Evolutionary conservation across 1,140 invertebrate genomes (phyloP).

Genomic region (Neuroterus valhalla): DNA sequence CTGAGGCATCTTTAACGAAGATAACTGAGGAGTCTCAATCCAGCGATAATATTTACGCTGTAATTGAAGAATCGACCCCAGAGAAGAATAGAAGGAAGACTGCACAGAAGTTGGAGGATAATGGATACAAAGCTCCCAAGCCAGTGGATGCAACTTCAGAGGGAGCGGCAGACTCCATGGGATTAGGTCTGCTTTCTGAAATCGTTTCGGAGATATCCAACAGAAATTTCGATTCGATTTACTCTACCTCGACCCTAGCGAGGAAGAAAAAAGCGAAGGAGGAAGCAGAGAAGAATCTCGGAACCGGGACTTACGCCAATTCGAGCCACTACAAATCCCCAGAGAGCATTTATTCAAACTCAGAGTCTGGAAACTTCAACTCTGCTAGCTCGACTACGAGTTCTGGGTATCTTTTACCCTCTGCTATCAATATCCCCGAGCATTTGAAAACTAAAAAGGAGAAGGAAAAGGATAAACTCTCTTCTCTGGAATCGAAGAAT

Average conservation of each 20-base stretch:
- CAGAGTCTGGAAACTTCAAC: conserved; percentile 67
- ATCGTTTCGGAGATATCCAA: conserved; percentile 91
- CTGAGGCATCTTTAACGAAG: conserved; percentile 76
- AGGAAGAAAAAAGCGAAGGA: conserved; percentile 78
- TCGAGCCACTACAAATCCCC: conserved; percentile 77
- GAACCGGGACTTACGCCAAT: conserved; percentile 75
- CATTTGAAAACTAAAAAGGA: neutral
- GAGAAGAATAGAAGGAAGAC: conserved; percentile 57
- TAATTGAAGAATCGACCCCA: conserved; percentile 83
- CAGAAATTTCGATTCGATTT: conserved; percentile 89
- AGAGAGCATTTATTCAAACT: conserved; percentile 79
- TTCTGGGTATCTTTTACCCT: conserved; percentile 84
- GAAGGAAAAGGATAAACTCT: neutral
- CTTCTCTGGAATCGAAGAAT: conserved; percentile 11
- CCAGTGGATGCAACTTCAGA: conserved; percentile 73
- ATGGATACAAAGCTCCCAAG: conserved; percentile 77
- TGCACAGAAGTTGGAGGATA: conserved; percentile 46
- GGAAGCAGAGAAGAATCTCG: conserved; percentile 56
- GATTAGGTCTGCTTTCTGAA: conserved; percentile 81
- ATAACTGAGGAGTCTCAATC: conserved; percentile 79
- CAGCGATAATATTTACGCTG: conserved; percentile 88
- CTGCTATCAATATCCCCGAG: conserved; percentile 77
- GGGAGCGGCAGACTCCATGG: conserved; percentile 80
- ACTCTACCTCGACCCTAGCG: conserved; percentile 82
- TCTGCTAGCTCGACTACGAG: conserved; percentile 79